These are phyloP conservation scores for Polyploca ridens DNA, from an alignment of 2,888 invertebrate species.

Conservation along the genomic window DNA sequence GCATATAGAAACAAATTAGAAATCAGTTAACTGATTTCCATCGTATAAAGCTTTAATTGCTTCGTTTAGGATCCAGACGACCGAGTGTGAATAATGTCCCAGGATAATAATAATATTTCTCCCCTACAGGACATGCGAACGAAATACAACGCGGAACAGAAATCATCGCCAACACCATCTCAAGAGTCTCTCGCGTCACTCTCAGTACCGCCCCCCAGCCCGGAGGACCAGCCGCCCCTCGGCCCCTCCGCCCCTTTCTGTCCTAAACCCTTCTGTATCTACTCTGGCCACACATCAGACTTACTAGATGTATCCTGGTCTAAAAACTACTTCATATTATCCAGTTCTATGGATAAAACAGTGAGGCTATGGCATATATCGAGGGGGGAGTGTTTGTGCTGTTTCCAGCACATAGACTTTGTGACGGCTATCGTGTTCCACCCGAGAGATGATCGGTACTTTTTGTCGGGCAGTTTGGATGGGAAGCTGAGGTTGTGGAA, in stretches of 20 bases:
- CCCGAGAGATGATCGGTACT: conserved; percentile 95
- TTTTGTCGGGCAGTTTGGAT: conserved; percentile 98
- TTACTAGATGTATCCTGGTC: conserved; percentile 99
- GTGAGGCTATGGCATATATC: conserved; percentile 98
- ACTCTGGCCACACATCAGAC: conserved; percentile 98
- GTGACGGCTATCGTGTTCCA: conserved; percentile 99
- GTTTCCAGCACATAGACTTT: conserved; percentile 99
- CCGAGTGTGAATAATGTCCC: too few relatives aligned
- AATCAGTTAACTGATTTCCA: too few relatives aligned
- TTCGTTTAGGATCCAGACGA: too few relatives aligned
- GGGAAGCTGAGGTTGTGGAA: conserved; percentile 99
- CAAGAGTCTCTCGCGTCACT: conserved; percentile 94
- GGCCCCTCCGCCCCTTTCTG: conserved; percentile 90
- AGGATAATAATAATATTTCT: neutral
- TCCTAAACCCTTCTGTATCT: conserved; percentile 95
- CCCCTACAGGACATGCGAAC: conserved; percentile 93
- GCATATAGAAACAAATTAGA: too few relatives aligned
- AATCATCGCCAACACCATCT: conserved; percentile 96
- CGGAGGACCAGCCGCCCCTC: conserved; percentile 80
- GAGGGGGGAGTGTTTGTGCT: conserved; percentile 97
- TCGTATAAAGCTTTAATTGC: too few relatives aligned
- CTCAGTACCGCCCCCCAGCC: conserved; percentile 76
- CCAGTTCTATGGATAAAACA: conserved; percentile 99
- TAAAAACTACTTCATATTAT: conserved; percentile 98
- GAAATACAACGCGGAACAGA: conserved; percentile 95